Base-by-base conservation (phyloP, 2,113 vertebrate genomes). In the Tenebrosternarchus preto region DNA sequence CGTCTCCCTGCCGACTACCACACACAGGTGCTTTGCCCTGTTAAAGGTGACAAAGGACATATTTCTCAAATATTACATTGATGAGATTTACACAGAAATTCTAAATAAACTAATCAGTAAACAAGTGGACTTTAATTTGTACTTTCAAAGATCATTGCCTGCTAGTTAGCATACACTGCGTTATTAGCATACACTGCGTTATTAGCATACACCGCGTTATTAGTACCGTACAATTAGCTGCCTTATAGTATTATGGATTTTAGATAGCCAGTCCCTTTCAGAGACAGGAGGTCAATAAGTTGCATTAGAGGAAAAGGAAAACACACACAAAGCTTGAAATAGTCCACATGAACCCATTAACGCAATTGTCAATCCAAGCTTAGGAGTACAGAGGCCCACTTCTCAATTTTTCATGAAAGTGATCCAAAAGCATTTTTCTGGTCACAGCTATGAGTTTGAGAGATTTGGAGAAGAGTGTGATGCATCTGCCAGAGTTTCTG, bases 401-500 rank as follows among this genome's bases (percentile, higher is more conserved):
- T 68, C 72, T 68, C 61, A 68, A 67, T 80, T 80, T 80, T 72
- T 68, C 71, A 68, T 59, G 72, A 75, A 80, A 46, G 17, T 27
- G 20, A 46, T 73, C 69, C 60, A 82, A 66, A 43, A 60, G 33
- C 16, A 31, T 73, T 56, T 19, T 31, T 22, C 24, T 67, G 33
- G 39, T 73, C 9, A 29, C 31, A 60, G 74, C 57, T 27, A 19
- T 22, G 20, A 70, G 46, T 67, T 60, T 73, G 61, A 69, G 69
- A 69, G 69, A 43, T 80, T 46, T 60, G 71, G 53, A 69, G 71
- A 67, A 31, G 50, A 81, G 63, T 75, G 43, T 63, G 63, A 77
- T 81, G 83, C 79, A 74, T 84, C 63, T 64, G 80, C 78, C 82
- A 83, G 77, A 84, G 11, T 64, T 79, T 78, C 24, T 78, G 3